Evolutionary conservation across 2,113 vertebrate species (phyloP).

Genomic region (Notarius quadriscutis): DNA sequence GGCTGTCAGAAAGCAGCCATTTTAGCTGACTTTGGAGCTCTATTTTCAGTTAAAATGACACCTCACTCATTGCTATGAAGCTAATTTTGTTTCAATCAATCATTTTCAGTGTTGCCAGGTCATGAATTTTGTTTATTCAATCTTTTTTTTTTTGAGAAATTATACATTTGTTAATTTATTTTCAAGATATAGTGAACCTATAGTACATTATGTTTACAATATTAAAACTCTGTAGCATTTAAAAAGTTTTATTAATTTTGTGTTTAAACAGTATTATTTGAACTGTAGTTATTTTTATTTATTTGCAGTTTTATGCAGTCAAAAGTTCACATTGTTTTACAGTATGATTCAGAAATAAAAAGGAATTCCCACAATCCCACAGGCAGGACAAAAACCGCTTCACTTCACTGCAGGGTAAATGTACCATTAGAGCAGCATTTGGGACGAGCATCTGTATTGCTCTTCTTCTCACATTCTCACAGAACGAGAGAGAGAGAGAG

Average conservation of each 20-base stretch:
- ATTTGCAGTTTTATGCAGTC: not conserved
- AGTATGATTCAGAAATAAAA: not conserved
- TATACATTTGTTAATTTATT: not conserved
- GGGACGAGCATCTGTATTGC: not conserved
- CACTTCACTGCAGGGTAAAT: not conserved
- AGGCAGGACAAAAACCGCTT: not conserved
- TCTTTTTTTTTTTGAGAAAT: not conserved
- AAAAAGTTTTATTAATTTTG: not conserved
- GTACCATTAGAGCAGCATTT: not conserved
- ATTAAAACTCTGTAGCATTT: not conserved
- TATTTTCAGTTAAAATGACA: not conserved
- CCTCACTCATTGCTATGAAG: not conserved
- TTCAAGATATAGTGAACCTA: not conserved
- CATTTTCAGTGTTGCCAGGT: not conserved
- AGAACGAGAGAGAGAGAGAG: not conserved
- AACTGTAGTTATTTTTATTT: not conserved
- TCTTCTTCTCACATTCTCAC: slow-evolving; percentile 4
- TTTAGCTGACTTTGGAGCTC: not conserved
- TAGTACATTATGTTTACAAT: not conserved
- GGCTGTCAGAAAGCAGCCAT: not conserved
- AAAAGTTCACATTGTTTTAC: not conserved
- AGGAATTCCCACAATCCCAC: not conserved
- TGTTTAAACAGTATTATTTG: not conserved
- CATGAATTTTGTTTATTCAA: not conserved
- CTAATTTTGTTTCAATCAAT: not conserved